These are phyloP conservation scores for Eriosoma lanigerum DNA, from an alignment of 1,140 invertebrate genomes.

Conservation along the genomic window DNA sequence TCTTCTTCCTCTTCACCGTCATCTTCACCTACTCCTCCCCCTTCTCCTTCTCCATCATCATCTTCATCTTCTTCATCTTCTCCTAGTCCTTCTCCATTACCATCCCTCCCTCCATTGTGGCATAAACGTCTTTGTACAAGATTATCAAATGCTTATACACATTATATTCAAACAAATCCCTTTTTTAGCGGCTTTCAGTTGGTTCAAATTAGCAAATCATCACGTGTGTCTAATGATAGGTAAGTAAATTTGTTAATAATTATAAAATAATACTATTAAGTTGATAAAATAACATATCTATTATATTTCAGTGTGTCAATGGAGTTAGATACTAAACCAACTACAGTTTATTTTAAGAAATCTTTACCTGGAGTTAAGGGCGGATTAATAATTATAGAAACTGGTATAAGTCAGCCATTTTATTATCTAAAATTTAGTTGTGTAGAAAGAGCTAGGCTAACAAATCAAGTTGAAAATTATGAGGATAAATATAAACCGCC, in stretches of 20 bases:
- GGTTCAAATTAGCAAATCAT: conserved; percentile 10
- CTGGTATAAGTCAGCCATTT: conserved; percentile 42
- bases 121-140: conserved; percentile 19
- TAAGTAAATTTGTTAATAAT: background rate
- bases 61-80: too few species aligned
- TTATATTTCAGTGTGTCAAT: background rate
- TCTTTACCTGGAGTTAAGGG: conserved; percentile 7
- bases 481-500: conserved; percentile 28
- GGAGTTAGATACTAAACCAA: background rate
- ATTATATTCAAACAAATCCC: conserved; percentile 20
- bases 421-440: conserved; percentile 40
- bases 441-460: conserved; percentile 15
- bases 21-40: too few species aligned
- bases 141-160: background rate
- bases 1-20: too few species aligned
- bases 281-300: background rate
- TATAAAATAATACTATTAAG: too few species aligned
- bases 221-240: background rate
- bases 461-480: conserved; percentile 15
- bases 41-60: too few species aligned
- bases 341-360: conserved; percentile 8
- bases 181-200: background rate
- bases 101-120: background rate
- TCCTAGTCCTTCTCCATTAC: too few species aligned
- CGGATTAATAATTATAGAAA: conserved; percentile 30